Conservation (phyloP, 1,140 invertebrate genomes). For the Stegodyphus mimosarum region DNA sequence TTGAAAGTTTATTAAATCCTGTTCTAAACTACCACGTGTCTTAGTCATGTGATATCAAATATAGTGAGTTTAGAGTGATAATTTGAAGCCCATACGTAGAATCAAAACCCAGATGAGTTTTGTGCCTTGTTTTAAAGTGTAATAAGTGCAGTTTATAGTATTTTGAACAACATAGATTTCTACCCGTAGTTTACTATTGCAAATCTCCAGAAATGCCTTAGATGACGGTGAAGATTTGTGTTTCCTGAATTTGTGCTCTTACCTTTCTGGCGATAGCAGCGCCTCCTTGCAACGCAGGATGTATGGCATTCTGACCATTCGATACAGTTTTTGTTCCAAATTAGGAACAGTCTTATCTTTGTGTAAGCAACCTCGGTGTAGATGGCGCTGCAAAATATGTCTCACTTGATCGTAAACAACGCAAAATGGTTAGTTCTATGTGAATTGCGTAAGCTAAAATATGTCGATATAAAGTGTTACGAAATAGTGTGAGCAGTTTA, state of each 20-base stretch:
- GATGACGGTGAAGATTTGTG: conserved; percentile 12
- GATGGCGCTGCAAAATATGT: too few relatives aligned
- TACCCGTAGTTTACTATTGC: conserved; percentile 46
- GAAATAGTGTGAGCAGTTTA: too few relatives aligned
- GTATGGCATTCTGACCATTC: too few relatives aligned
- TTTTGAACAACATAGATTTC: conserved; percentile 51
- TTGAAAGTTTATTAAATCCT: conserved; percentile 1
- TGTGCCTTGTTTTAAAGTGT: conserved; percentile 57
- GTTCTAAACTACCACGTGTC: conserved; percentile 32
- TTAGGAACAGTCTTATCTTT: too few relatives aligned
- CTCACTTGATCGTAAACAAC: too few relatives aligned
- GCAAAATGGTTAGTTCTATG: too few relatives aligned
- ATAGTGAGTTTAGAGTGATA: conserved; percentile 56
- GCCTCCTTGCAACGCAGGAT: too few relatives aligned
- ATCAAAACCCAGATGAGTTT: conserved; percentile 56
- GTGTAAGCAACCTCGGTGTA: too few relatives aligned
- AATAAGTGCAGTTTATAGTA: conserved; percentile 30
- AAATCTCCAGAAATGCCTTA: conserved; percentile 49
- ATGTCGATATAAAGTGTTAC: too few relatives aligned
- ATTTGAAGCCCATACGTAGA: conserved; percentile 58
- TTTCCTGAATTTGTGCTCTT: not conserved
- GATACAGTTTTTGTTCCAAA: too few relatives aligned
- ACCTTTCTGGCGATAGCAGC: too few relatives aligned
- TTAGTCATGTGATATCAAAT: conserved; percentile 47
- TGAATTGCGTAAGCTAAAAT: too few relatives aligned